Evolutionary conservation across 1,140 invertebrate genomes (phyloP).

Genomic region (Polypedilum pembai): DNA sequence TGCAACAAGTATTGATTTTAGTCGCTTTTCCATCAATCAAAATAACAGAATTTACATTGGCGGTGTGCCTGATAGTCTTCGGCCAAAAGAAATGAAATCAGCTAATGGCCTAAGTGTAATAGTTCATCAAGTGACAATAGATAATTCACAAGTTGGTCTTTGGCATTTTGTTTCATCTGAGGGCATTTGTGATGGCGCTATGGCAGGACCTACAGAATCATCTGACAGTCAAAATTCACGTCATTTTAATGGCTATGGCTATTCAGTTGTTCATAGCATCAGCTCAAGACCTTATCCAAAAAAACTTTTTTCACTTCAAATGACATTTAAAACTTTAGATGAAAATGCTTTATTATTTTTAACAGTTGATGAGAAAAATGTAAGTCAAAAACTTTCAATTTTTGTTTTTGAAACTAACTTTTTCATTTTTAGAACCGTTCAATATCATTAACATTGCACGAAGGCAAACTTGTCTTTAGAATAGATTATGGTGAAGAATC

Average conservation of each 20-base stretch:
- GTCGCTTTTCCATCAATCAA: conserved; percentile 39
- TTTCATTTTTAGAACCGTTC: conserved; percentile 58
- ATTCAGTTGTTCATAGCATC: conserved; percentile 58
- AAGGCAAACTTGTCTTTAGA: conserved; percentile 67
- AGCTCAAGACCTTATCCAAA: conserved; percentile 57
- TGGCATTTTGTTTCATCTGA: conserved; percentile 72
- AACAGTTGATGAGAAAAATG: conserved; percentile 61
- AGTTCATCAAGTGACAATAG: conserved; percentile 65
- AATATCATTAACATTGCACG: conserved; percentile 64
- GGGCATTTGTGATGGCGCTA: conserved; percentile 53
- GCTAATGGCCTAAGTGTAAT: conserved; percentile 61
- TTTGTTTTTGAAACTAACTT: conserved; percentile 31
- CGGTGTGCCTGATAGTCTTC: conserved; percentile 47
- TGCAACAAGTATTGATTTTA: conserved; percentile 38
- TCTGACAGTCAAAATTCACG: conserved; percentile 36
- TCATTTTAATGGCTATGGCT: conserved; percentile 70
- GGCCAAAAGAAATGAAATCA: conserved; percentile 40
- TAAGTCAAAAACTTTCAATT: conserved; percentile 37
- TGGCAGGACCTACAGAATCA: conserved; percentile 39
- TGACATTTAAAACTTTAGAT: conserved; percentile 80
- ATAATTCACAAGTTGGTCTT: conserved; percentile 70
- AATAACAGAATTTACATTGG: conserved; percentile 53
- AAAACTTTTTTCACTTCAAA: conserved; percentile 64
- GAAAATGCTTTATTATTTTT: conserved; percentile 82
- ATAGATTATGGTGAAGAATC: conserved; percentile 61